phyloP scores from a whole-genome alignment of 1,140 invertebrate genomes.

The Drosophila rhopaloa region DNA sequence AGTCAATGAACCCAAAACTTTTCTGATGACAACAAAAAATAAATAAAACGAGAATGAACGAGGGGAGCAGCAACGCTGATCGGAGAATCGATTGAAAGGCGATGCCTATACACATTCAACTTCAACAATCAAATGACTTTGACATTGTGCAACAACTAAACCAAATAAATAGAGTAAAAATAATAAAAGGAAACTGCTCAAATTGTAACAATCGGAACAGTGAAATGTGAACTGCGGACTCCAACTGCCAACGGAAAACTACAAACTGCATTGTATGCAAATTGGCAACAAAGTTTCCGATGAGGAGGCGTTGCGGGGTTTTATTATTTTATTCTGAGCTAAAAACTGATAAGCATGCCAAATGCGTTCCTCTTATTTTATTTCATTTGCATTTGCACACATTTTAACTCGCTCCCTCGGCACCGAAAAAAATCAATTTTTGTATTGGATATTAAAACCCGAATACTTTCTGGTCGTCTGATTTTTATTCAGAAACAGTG shows the following conservation, averaged over 20 bases:
- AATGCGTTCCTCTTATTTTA: slow-evolving; percentile 26
- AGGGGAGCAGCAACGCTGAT: slow-evolving; percentile 9
- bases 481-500: background rate
- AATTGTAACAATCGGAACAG: slow-evolving; percentile 15
- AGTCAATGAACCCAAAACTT: slow-evolving; percentile 71
- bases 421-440: slow-evolving; percentile 3
- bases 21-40: slow-evolving; percentile 32
- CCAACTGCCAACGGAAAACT: slow-evolving; percentile 35
- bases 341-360: slow-evolving; percentile 63
- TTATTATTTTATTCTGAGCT: slow-evolving; percentile 4
- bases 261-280: slow-evolving; percentile 71
- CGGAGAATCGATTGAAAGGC: slow-evolving; percentile 54
- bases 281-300: slow-evolving; percentile 64
- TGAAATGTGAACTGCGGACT: slow-evolving; percentile 25
- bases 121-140: slow-evolving; percentile 45
- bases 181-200: slow-evolving; percentile 7
- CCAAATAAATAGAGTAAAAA: slow-evolving; percentile 19
- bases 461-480: background rate
- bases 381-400: slow-evolving; percentile 15
- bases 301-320: slow-evolving; percentile 6
- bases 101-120: slow-evolving; percentile 27
- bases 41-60: background rate
- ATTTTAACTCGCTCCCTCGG: background rate
- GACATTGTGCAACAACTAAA: slow-evolving; percentile 60
- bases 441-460: background rate